These are phyloP conservation scores for Galagoides demidoff DNA, from an alignment of 2,797 vertebrate genomes.

Conservation along the genomic window DNA sequence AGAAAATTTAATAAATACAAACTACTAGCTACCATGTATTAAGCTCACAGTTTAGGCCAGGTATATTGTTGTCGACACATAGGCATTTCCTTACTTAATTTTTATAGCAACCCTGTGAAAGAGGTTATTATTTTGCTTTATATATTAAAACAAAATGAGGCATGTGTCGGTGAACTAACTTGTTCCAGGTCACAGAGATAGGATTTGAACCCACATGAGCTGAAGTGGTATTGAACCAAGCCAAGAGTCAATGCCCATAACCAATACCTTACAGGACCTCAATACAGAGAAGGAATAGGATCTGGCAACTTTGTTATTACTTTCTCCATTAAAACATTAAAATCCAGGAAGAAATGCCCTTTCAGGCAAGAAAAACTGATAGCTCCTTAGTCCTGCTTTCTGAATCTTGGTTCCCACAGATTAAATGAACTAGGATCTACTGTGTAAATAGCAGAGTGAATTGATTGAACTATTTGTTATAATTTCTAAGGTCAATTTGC, in stretches of 20 bases:
- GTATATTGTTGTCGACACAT: neutral
- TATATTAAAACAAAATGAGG: neutral
- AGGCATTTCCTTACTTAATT: neutral
- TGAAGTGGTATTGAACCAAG: neutral
- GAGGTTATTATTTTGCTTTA: no score
- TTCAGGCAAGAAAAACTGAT: neutral
- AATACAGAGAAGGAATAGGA: neutral
- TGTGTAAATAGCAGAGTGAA: slow-evolving; percentile 21
- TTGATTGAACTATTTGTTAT: neutral
- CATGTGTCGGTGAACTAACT: neutral
- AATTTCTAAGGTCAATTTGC: slow-evolving; percentile 40
- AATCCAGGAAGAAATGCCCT: neutral
- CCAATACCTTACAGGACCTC: neutral
- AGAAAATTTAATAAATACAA: neutral
- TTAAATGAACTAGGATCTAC: neutral
- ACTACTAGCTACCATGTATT: neutral
- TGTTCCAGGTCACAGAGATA: neutral
- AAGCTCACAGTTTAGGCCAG: neutral
- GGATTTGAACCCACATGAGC: neutral
- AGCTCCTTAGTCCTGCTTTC: neutral
- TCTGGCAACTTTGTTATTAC: neutral
- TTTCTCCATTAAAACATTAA: neutral
- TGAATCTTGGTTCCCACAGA: neutral
- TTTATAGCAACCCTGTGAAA: neutral
- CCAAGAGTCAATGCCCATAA: neutral